phyloP scores from a whole-genome alignment of 2,797 vertebrate species.

The Schizopygopsis malacanthus region DNA sequence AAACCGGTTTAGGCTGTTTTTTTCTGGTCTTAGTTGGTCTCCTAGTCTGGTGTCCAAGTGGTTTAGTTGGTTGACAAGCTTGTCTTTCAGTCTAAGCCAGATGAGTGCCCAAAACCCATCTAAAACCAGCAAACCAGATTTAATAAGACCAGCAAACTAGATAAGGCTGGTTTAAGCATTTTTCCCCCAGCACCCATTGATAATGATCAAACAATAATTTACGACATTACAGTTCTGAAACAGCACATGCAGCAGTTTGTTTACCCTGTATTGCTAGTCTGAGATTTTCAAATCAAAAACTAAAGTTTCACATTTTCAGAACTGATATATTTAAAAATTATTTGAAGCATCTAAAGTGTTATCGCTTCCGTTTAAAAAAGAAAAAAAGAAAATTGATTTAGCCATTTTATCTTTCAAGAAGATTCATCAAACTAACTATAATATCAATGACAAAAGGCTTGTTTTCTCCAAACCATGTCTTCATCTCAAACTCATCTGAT shows the following conservation, averaged over 20 bases:
- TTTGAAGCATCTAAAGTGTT: constrained; percentile 2
- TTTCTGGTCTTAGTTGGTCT: not conserved
- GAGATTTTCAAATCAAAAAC: constrained; percentile 47
- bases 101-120: not conserved
- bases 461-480: not conserved
- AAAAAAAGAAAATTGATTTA: not conserved
- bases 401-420: not conserved
- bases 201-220: not conserved
- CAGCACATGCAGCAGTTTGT: constrained; percentile 41
- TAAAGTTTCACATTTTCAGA: constrained; percentile 41
- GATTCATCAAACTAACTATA: constrained; percentile 2
- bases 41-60: not conserved
- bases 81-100: not conserved
- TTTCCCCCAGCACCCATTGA: not conserved
- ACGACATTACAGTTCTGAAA: constrained; percentile 25
- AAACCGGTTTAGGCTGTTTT: not conserved
- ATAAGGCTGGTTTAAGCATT: constrained; percentile 11
- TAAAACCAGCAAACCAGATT: constrained; percentile 3
- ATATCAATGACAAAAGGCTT: not conserved
- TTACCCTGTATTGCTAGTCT: constrained; percentile 63
- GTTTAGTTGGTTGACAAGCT: not conserved
- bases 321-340: constrained; percentile 9
- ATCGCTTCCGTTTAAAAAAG: not conserved
- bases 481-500: constrained; percentile 21
- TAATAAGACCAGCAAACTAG: constrained; percentile 9